Percentiles rank a stretch among this genome's conserved stretches.
Evolutionary conservation across 1,140 invertebrate species (phyloP).

Genomic region (Drosophila truncata): DNA sequence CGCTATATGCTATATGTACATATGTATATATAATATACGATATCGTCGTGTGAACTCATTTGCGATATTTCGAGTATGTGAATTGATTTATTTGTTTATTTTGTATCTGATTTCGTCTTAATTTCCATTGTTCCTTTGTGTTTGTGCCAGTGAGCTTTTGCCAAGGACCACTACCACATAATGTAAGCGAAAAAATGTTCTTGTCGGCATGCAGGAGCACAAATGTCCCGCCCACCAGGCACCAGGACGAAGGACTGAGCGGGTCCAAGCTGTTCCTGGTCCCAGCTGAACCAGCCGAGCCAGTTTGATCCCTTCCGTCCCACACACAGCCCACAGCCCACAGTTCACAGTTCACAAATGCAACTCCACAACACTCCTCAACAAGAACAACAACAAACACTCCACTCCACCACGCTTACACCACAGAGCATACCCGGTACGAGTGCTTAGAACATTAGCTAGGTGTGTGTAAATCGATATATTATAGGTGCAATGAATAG

Average conservation of each 20-base stretch:
- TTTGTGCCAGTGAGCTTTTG: slow-evolving; percentile 59
- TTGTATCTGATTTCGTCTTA: slow-evolving; percentile 16
- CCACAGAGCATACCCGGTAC: slow-evolving; percentile 13
- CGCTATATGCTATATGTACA: slow-evolving; percentile 10
- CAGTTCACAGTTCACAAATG: slow-evolving; percentile 15
- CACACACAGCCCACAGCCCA: slow-evolving; percentile 7
- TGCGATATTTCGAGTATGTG: slow-evolving; percentile 23
- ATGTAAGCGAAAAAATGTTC: slow-evolving; percentile 85
- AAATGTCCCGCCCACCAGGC: slow-evolving; percentile 66
- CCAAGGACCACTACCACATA: slow-evolving; percentile 84
- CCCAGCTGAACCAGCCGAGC: slow-evolving; percentile 15
- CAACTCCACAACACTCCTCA: slow-evolving; percentile 16
- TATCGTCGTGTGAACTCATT: slow-evolving; percentile 20
- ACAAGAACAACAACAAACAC: slow-evolving; percentile 6
- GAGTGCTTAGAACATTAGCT: slow-evolving; percentile 15
- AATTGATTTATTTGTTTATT: slow-evolving; percentile 8
- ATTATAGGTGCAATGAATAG: slow-evolving; percentile 6
- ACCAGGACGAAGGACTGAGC: slow-evolving; percentile 20
- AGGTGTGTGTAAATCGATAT: slow-evolving; percentile 10
- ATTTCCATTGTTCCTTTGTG: slow-evolving; percentile 18
- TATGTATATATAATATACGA: slow-evolving; percentile 16
- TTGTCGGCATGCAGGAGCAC: slow-evolving; percentile 85
- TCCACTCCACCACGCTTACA: slow-evolving; percentile 12
- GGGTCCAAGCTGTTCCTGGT: slow-evolving; percentile 22
- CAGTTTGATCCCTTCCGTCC: slow-evolving; percentile 21